Base-by-base conservation (phyloP, 2,797 vertebrate species). In the Peromyscus nudipes region DNA sequence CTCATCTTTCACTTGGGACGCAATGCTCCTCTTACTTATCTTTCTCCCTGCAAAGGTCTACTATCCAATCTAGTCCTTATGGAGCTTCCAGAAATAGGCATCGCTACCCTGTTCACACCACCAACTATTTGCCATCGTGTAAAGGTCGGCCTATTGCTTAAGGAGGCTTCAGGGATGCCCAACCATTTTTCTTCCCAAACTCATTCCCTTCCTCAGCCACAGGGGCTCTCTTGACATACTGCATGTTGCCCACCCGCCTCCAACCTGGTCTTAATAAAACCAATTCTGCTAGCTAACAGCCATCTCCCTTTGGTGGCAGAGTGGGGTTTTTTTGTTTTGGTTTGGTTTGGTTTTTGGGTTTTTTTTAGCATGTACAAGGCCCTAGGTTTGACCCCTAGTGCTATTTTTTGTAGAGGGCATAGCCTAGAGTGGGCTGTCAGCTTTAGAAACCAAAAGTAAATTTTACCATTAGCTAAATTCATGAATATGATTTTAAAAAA, bases 61-160 rank as follows among this genome's bases (percentile, higher is more conserved):
- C 62, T 87, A 91, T 90, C 37, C 13, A 87, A 57, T 40, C 34
- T 23, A 64, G 95, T 91, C 49, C 76, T 95, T 52, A n/a, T 27
- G 23, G 82, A 79, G 19, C 34, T 89, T 92, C 34, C 21, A 62
- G 81, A 92, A 77, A 2, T 34, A 43, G 43, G 17, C 27, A 76
- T 93, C 69, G 57, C 67, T 89, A 14, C 57, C 40, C 31, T 86
- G 29, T 60, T 65, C 27, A 57, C 46, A 93, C 60, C 34, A 49
- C 46, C 67, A 86, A n/a, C 34, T 46, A 4, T 17, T 57, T 71
- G 67, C 17, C 67, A 77, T 79, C 16, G 9, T 82, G 55, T 79
- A 73, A 1, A 75, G 57, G 31, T 34, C 4, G 34, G 17, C 12
- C 62, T 25, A 13, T 6, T 55, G 55, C 19, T 57, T 31, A 37